Evolutionary conservation across 1,140 invertebrate genomes (phyloP).

Genomic region (Magallana ariakensis): DNA sequence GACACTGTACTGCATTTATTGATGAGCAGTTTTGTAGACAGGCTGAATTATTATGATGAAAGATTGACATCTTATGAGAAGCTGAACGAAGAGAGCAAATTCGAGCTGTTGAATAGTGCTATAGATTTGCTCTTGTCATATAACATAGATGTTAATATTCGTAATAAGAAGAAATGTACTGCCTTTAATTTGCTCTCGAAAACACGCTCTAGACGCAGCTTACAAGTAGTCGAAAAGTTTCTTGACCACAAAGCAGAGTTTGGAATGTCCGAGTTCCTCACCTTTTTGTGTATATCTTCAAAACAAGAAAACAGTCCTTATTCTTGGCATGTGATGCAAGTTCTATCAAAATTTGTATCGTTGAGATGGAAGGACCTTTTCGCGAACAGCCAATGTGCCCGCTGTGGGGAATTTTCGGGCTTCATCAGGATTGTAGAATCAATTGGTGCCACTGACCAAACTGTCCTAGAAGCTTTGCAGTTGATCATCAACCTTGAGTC

Average conservation of each 20-base stretch:
- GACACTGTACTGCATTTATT: slow-evolving; percentile 10
- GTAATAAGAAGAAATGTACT: not conserved
- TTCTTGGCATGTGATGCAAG: slow-evolving; percentile 11
- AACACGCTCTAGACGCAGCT: not conserved
- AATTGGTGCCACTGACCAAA: not conserved
- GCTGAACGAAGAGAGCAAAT: slow-evolving; percentile 8
- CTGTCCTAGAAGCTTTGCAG: not conserved
- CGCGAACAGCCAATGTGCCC: not conserved
- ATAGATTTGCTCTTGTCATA: not conserved
- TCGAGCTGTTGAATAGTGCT: slow-evolving; percentile 3
- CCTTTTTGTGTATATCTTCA: not conserved
- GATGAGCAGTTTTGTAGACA: slow-evolving; percentile 1
- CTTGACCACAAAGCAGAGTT: not conserved
- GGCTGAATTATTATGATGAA: slow-evolving; percentile 21
- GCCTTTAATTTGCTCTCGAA: slow-evolving; percentile 18
- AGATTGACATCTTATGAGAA: slow-evolving; percentile 17
- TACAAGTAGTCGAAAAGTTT: not conserved
- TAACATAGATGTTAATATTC: not conserved
- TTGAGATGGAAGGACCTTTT: not conserved
- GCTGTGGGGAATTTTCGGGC: not conserved
- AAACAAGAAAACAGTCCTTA: not conserved
- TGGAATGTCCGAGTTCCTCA: slow-evolving; percentile 7
- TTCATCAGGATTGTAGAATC: not conserved
- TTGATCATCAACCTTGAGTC: not conserved
- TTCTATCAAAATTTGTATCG: not conserved